A percentile compares a stretch with the other conserved stretches of the same genome.
Conservation (phyloP, 1,140 invertebrate species). For the Platyura marginata region DNA sequence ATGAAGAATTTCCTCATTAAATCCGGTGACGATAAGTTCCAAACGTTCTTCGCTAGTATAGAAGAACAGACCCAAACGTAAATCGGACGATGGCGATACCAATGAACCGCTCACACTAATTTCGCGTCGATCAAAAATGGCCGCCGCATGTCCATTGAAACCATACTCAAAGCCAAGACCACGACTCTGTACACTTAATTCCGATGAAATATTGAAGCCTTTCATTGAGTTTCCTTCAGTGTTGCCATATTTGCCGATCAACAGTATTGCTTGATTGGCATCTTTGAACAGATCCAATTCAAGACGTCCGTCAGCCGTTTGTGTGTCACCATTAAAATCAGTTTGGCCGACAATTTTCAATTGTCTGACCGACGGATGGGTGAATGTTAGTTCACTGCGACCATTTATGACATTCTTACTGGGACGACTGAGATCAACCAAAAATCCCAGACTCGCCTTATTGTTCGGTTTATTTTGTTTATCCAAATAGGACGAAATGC, state of each 20-base stretch:
- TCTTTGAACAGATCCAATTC: conserved; percentile 41
- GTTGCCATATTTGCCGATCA: conserved; percentile 14
- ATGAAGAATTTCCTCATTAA: conserved; percentile 12
- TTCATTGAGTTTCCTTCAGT: not conserved
- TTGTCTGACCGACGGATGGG: conserved; percentile 41
- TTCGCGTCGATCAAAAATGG: conserved; percentile 8
- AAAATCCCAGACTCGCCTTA: conserved; percentile 31
- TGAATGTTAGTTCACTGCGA: conserved; percentile 36
- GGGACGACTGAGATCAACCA: conserved; percentile 25
- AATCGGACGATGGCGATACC: not conserved
- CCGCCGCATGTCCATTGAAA: conserved; percentile 7
- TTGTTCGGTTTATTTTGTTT: conserved; percentile 45
- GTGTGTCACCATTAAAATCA: conserved; percentile 22
- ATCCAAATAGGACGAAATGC: conserved; percentile 41
- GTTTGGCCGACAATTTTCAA: conserved; percentile 28
- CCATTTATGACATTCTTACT: conserved; percentile 28
- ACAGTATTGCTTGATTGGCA: conserved; percentile 37
- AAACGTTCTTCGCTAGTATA: conserved; percentile 9
- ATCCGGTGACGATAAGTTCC: conserved; percentile 15
- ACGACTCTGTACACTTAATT: conserved; percentile 9
- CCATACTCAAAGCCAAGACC: conserved; percentile 15
- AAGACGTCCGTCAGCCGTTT: conserved; percentile 26
- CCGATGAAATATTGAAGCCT: conserved; percentile 13
- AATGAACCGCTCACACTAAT: conserved; percentile 6
- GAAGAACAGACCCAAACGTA: conserved; percentile 3